A percentile compares a stretch with the other conserved stretches of the same genome.
These are phyloP conservation scores for Eueremaeus valkanovi DNA, from an alignment of 2,888 invertebrate genomes.

Conservation along the genomic window DNA sequence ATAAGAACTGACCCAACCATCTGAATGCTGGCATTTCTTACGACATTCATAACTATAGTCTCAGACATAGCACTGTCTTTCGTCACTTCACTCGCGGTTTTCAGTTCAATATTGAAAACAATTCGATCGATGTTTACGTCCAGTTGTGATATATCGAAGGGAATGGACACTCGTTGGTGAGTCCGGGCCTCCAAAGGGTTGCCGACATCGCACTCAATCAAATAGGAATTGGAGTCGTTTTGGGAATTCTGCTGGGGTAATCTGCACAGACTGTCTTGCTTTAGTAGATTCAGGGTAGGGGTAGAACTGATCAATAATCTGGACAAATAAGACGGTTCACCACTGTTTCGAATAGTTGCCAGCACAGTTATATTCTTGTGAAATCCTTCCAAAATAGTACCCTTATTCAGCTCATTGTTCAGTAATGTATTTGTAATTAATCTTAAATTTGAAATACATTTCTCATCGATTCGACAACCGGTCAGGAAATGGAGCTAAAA, in stretches of 20 bases:
- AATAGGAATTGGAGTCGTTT: neutral
- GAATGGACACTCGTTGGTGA: neutral
- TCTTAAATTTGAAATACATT: neutral
- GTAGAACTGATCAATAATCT: neutral
- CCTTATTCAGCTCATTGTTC: neutral
- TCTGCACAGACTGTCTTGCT: neutral
- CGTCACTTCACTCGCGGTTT: neutral
- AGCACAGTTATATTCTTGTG: neutral
- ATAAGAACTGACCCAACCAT: constrained; percentile 1
- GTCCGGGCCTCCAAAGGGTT: neutral
- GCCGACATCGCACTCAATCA: constrained; percentile 5
- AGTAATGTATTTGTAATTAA: neutral
- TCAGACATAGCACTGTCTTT: neutral
- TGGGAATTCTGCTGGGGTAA: neutral
- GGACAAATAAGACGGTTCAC: constrained; percentile 7
- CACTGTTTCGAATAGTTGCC: neutral
- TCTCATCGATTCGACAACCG: neutral
- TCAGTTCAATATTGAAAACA: neutral
- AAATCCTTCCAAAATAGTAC: neutral
- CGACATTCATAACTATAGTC: neutral
- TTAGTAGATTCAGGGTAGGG: neutral
- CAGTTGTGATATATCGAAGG: neutral
- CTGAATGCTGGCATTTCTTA: neutral
- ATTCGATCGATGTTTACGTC: neutral
- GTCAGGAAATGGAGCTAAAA: neutral